Percentiles rank a stretch among this genome's conserved stretches.
phyloP scores from a whole-genome alignment of 1,140 invertebrate genomes.

The Coelopa frigida region DNA sequence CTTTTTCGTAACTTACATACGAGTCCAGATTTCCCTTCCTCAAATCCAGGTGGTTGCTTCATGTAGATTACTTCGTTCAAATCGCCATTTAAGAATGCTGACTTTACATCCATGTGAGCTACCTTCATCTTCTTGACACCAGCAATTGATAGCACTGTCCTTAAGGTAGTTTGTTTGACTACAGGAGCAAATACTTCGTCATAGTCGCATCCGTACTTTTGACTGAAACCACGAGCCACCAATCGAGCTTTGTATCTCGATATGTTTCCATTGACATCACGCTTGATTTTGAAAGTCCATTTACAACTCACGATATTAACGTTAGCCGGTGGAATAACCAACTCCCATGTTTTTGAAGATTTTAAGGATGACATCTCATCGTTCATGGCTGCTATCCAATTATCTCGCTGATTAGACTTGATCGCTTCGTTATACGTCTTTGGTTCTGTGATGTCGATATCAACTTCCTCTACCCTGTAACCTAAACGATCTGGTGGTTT shows the following conservation, averaged over 20 bases:
- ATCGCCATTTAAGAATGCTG: constrained; percentile 27
- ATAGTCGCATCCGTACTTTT: constrained; percentile 33
- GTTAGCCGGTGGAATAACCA: constrained; percentile 27
- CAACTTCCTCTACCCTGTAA: too few species aligned
- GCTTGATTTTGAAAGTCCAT: constrained; percentile 12
- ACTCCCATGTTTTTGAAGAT: constrained; percentile 38
- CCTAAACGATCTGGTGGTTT: too few species aligned
- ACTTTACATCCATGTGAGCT: constrained; percentile 28
- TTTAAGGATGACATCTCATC: constrained; percentile 36
- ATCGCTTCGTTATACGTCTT: constrained; percentile 1
- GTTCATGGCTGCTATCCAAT: constrained; percentile 35
- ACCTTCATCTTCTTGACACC: constrained; percentile 18
- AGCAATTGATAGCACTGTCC: constrained; percentile 8
- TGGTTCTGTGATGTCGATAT: too few species aligned
- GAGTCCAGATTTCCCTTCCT: too few species aligned
- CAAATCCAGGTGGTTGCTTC: too few species aligned
- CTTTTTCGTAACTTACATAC: too few species aligned
- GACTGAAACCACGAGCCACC: constrained; percentile 39
- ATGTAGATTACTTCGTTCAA: constrained; percentile 44
- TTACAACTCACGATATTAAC: constrained; percentile 20
- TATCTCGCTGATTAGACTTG: constrained; percentile 4
- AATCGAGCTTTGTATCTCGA: constrained; percentile 35
- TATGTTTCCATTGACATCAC: constrained; percentile 14
- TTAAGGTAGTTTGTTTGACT: constrained; percentile 6
- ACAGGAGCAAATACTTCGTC: constrained; percentile 22